phyloP scores from a whole-genome alignment of 2,113 vertebrate genomes.

The Terrapene triunguis region DNA sequence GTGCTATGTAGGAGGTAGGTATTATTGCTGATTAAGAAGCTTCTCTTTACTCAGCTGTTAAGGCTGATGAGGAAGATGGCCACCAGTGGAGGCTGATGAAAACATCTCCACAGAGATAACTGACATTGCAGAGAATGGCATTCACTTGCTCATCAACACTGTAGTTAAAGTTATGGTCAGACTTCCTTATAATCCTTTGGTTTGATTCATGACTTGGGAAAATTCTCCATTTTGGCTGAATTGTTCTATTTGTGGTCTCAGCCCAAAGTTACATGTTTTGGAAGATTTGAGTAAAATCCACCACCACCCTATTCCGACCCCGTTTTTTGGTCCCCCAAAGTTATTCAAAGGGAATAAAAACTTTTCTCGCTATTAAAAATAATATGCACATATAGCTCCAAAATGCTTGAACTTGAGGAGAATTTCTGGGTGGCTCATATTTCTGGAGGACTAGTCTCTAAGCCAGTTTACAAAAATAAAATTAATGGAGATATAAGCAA shows the following conservation, averaged over 20 bases:
- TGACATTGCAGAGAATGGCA: not conserved
- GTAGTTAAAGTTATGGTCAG: not conserved
- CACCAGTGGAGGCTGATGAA: not conserved
- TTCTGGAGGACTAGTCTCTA: not conserved
- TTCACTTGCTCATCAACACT: no score
- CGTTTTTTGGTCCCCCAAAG: not conserved
- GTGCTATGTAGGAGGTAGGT: not conserved
- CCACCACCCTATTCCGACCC: not conserved
- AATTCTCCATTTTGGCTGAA: not conserved
- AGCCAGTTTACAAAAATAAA: not conserved
- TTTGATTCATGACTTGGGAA: accelerated
- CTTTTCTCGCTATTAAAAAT: not conserved
- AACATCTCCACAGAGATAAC: not conserved
- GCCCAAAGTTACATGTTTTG: accelerated
- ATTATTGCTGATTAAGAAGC: not conserved
- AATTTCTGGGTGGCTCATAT: not conserved
- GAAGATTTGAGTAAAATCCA: not conserved
- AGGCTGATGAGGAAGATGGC: not conserved
- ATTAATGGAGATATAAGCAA: not conserved
- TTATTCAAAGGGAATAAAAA: not conserved
- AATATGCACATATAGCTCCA: accelerated
- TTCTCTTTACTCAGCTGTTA: not conserved
- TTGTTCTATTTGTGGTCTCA: not conserved
- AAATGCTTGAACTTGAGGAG: not conserved
- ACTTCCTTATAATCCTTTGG: not conserved